These are phyloP conservation scores for Odobenus rosmarus DNA, from an alignment of 2,113 vertebrate species.

Conservation along the genomic window DNA sequence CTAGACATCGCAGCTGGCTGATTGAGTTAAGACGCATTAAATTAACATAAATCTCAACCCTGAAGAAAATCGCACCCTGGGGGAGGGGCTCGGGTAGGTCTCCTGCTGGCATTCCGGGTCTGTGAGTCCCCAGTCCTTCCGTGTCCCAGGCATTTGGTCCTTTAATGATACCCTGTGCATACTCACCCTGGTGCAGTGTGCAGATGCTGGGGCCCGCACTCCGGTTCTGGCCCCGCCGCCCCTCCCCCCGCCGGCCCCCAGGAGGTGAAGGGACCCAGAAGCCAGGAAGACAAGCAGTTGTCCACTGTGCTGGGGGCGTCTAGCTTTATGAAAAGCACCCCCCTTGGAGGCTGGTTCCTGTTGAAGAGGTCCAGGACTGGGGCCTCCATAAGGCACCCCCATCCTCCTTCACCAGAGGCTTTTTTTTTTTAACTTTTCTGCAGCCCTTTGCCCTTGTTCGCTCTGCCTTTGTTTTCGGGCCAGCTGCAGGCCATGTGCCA, in stretches of 20 bases:
- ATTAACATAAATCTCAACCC: not conserved
- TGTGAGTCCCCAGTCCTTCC: too few relatives aligned
- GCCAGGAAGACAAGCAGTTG: not conserved
- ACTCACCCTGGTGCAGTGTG: not conserved
- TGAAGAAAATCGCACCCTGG: not conserved
- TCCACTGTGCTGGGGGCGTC: not conserved
- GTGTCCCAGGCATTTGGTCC: not conserved
- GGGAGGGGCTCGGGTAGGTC: not conserved
- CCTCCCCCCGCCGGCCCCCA: accelerated
- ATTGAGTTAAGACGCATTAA: not conserved
- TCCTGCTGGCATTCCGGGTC: not conserved
- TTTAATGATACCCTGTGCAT: not conserved
- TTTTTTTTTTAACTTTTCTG: not conserved
- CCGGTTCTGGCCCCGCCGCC: not conserved
- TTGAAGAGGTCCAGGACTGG: not conserved
- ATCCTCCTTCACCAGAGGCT: not conserved
- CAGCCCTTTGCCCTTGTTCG: not conserved
- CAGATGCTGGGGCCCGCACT: not conserved
- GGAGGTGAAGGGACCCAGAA: not conserved
- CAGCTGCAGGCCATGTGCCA: not conserved
- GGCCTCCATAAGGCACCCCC: not conserved
- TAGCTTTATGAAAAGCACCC: not conserved
- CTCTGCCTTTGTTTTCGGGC: not conserved
- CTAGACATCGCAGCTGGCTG: not conserved
- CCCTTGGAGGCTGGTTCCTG: not conserved